Percentiles rank a stretch among this genome's conserved stretches.
Evolutionary conservation across 1,140 invertebrate species (phyloP).

Genomic region (Drosophila teissieri): DNA sequence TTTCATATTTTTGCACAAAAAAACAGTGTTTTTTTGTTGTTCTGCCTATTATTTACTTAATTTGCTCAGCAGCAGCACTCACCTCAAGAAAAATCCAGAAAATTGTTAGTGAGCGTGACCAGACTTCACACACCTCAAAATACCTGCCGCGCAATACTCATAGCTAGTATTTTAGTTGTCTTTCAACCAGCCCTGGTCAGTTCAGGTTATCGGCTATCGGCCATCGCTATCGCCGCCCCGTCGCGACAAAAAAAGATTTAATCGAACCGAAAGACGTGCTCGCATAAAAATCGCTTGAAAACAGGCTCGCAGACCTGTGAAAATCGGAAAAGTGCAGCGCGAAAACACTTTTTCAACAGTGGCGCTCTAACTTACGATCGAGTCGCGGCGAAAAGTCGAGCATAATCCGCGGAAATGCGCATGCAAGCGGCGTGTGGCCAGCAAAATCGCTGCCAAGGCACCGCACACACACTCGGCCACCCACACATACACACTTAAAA

Average conservation of each 20-base stretch:
- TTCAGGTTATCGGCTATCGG: neutral
- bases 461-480: constrained; percentile 26
- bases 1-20: no score
- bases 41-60: constrained; percentile 5
- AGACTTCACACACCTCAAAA: neutral
- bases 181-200: neutral
- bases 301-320: constrained; percentile 1
- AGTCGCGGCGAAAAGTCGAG: neutral
- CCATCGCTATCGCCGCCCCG: constrained; percentile 24
- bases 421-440: constrained; percentile 68
- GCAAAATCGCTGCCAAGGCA: constrained; percentile 49
- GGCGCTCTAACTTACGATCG: neutral
- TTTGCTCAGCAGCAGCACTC: constrained; percentile 3
- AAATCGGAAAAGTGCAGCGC: constrained; percentile 1
- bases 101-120: constrained; percentile 10
- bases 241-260: constrained; percentile 16
- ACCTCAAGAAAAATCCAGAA: constrained; percentile 19
- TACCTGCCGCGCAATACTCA: neutral
- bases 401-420: constrained; percentile 40
- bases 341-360: neutral
- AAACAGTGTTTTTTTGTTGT: neutral
- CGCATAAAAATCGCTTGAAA: constrained; percentile 12
- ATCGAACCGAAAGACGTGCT: constrained; percentile 24
- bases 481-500: constrained; percentile 51
- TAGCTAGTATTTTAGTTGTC: neutral